A percentile compares a stretch with the other conserved stretches of the same genome.
phyloP scores from a whole-genome alignment of 2,113 vertebrate species.

The Clarias gariepinus region DNA sequence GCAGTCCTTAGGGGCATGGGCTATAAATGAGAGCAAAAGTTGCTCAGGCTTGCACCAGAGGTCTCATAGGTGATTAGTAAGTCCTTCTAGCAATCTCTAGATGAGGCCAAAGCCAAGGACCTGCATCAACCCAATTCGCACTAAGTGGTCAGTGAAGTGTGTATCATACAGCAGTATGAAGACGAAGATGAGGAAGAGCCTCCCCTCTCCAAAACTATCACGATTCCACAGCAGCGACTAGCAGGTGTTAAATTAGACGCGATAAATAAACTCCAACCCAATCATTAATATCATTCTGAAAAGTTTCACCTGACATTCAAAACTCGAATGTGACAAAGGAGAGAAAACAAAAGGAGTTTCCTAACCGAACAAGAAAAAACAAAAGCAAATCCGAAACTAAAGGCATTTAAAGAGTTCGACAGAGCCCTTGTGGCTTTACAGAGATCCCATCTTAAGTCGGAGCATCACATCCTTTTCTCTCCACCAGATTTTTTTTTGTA shows the following conservation, averaged over 20 bases:
- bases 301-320: constrained; percentile 27
- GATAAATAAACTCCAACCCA: constrained; percentile 74
- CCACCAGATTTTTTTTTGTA: background rate
- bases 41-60: background rate
- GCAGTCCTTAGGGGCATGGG: constrained; percentile 4
- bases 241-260: constrained; percentile 73
- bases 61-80: constrained; percentile 35
- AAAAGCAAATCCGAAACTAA: constrained; percentile 10
- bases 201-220: background rate
- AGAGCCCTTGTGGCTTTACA: background rate
- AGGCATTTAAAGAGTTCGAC: constrained; percentile 7
- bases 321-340: constrained; percentile 24
- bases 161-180: constrained; percentile 2
- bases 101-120: constrained; percentile 26
- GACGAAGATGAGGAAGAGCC: background rate
- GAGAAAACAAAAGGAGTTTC: constrained; percentile 31
- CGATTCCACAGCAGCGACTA: background rate
- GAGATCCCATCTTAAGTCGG: background rate
- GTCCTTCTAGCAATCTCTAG: constrained; percentile 18
- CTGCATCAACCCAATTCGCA: constrained; percentile 30
- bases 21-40: constrained; percentile 13
- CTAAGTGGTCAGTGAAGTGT: background rate
- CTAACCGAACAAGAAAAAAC: background rate
- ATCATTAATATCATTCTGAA: constrained; percentile 68
- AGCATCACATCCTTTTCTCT: constrained; percentile 6